Base-by-base conservation (phyloP, 2,113 vertebrate species). In the Chlorodrepanis virens region DNA sequence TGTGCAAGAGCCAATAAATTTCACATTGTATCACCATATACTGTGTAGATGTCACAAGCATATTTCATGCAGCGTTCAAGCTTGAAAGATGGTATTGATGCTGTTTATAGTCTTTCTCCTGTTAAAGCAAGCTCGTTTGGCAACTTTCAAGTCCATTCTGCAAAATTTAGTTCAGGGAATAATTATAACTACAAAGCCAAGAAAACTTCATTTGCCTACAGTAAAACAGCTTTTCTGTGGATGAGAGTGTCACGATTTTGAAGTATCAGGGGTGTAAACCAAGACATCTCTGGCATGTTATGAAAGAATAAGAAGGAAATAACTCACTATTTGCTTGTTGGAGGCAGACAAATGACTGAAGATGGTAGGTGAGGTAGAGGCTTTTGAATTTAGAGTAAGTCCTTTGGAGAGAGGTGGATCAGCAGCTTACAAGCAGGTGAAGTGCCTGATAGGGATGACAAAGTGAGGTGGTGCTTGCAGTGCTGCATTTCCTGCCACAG, bases 251-350 rank as follows among this genome's bases (percentile, higher is more conserved):
- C 87, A 47, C 20, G 54, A 87, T 83, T 96, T 94, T 96, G 87
- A 95, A 91, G 52, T 54, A 88, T 39, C 54, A 59, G 42, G 61
- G 22, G 21, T 91, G 59, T 93, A 93, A 95, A 88, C 42, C 75
- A 87, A 88, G 94, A 85, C 42, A 45, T 44, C 71, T 89, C 82
- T 87, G 78, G 25, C 50, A 87, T 56, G 33, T 67, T 93, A 87
- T 79, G 68, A 85, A 82, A 80, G 75, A 79, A 90, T 89, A 87
- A 79, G 49, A 76, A 90, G 90, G 89, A 87, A 96, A 63, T 83
- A 93, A 42, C 65, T 91, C 37, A 49, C 54, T 81, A 2, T 84
- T 79, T 85, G 33, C 45, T 85, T 8, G 0, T 19, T 85, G 79
- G 86, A 94, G 75, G 60, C 60, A 90, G 64, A 42, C 63, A 63